phyloP scores from a whole-genome alignment of 2,797 vertebrate genomes.

The Neosalanx taihuensis region DNA sequence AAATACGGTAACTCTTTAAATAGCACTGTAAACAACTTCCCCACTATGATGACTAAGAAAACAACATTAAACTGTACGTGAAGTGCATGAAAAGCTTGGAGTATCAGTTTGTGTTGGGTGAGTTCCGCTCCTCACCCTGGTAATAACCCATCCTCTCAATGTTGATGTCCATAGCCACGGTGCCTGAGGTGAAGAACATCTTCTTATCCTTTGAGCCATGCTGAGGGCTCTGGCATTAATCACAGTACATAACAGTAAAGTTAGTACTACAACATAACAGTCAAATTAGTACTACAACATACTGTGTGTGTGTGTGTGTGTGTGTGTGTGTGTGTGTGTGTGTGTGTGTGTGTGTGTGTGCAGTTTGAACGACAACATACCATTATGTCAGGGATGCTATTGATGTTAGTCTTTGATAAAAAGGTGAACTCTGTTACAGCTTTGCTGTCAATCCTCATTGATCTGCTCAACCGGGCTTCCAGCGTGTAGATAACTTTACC shows the following conservation, averaged over 20 bases:
- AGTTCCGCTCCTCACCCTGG: conserved; percentile 53
- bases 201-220: conserved; percentile 64
- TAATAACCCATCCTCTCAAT: conserved; percentile 64
- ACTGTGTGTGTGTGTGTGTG: background rate
- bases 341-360: background rate
- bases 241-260: background rate
- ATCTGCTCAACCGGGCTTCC: conserved; percentile 63
- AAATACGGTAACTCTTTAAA: too few species aligned
- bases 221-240: conserved; percentile 62
- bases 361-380: conserved; percentile 18
- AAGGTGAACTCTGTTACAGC: conserved; percentile 55
- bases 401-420: conserved; percentile 33
- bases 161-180: conserved; percentile 64
- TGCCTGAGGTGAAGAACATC: conserved; percentile 64
- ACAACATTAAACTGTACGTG: too few species aligned
- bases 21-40: too few species aligned
- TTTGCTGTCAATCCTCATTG: conserved; percentile 61
- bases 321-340: background rate
- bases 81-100: too few species aligned
- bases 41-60: too few species aligned
- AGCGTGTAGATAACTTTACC: conserved; percentile 67
- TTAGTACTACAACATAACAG: background rate
- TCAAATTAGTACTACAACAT: too few species aligned
- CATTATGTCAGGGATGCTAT: conserved; percentile 27
- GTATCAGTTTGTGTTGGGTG: too few species aligned